A percentile compares a stretch with the other conserved stretches of the same genome.
Evolutionary conservation across 2,888 invertebrate species (phyloP).

Genomic region (Scrobipalpa costella): DNA sequence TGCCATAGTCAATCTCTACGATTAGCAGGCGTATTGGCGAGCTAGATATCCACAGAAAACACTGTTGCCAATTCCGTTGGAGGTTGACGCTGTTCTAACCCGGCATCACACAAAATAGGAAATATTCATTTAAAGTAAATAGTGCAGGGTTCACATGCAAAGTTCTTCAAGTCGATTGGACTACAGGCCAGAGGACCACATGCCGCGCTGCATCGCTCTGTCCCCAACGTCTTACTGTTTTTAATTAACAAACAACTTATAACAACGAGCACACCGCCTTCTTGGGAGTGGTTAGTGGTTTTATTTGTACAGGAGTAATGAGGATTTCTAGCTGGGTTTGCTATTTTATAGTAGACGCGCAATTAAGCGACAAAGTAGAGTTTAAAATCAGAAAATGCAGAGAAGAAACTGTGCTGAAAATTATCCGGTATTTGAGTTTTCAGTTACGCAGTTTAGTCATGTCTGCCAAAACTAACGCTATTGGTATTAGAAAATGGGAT

Average conservation of each 20-base stretch:
- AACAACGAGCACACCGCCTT: background rate
- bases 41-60: too few species aligned
- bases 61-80: too few species aligned
- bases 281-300: slow-evolving; percentile 6
- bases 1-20: too few species aligned
- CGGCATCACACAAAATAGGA: too few species aligned
- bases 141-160: background rate
- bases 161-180: background rate
- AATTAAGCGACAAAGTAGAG: background rate
- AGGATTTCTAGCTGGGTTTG: background rate
- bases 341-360: background rate
- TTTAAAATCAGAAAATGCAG: background rate
- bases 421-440: too few species aligned
- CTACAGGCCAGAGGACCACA: slow-evolving; percentile 41
- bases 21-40: too few species aligned
- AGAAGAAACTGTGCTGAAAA: too few species aligned
- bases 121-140: too few species aligned
- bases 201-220: slow-evolving; percentile 40
- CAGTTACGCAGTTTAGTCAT: too few species aligned
- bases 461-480: too few species aligned
- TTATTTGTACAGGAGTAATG: slow-evolving; percentile 24
- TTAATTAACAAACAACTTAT: slow-evolving; percentile 53
- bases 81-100: too few species aligned
- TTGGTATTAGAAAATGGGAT: too few species aligned
- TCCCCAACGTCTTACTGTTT: slow-evolving; percentile 52